Conservation (phyloP, 1,140 invertebrate species). For the Panagrolaimus sp. region DNA sequence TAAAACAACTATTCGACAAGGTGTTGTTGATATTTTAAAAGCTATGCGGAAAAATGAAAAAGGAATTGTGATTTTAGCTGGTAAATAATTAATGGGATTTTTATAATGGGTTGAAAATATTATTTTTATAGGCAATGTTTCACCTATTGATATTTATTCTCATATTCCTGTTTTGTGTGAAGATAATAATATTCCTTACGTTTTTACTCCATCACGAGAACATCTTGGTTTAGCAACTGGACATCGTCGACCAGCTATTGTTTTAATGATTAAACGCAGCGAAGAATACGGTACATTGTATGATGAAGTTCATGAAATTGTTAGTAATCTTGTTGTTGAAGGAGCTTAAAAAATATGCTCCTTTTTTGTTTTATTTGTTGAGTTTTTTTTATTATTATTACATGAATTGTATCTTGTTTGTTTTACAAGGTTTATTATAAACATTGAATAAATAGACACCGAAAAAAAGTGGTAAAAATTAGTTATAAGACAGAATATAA, state of each 20-base stretch:
- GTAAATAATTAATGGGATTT: slow-evolving; percentile 2
- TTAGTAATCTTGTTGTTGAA: not conserved
- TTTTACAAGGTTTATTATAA: too few species aligned
- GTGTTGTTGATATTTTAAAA: slow-evolving; percentile 20
- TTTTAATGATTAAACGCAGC: slow-evolving; percentile 59
- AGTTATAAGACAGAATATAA: too few species aligned
- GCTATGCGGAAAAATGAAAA: slow-evolving; percentile 18
- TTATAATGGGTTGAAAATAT: not conserved
- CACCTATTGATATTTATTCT: slow-evolving; percentile 87
- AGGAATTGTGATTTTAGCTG: slow-evolving; percentile 68
- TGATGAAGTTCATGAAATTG: slow-evolving; percentile 45
- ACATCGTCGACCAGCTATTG: slow-evolving; percentile 55
- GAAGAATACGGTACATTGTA: slow-evolving; percentile 58
- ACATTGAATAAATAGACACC: too few species aligned
- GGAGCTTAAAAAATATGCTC: too few species aligned
- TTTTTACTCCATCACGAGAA: slow-evolving; percentile 76
- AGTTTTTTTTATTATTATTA: too few species aligned
- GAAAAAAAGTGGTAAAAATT: too few species aligned
- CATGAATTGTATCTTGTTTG: too few species aligned
- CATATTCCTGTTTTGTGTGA: slow-evolving; percentile 90
- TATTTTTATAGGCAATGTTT: slow-evolving; percentile 71
- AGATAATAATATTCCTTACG: slow-evolving; percentile 80
- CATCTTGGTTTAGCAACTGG: slow-evolving; percentile 59
- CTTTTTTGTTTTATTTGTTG: too few species aligned
- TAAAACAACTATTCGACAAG: slow-evolving; percentile 10